Evolutionary conservation across 2,888 invertebrate species (phyloP).

Genomic region (Synergus umbraculus): DNA sequence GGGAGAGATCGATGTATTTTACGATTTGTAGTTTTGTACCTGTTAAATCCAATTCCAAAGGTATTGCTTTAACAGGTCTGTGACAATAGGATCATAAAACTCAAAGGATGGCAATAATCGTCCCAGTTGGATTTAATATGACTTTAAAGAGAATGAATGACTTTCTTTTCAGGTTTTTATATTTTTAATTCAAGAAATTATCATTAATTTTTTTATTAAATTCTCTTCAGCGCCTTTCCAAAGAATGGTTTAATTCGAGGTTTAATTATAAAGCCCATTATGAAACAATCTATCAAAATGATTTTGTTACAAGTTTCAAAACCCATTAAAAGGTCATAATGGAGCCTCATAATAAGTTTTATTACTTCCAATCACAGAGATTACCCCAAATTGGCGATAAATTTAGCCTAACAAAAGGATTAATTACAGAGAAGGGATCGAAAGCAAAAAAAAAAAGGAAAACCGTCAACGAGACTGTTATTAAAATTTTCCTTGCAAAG

Average conservation of each 20-base stretch:
- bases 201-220: background rate
- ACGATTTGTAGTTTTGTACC: too few species aligned
- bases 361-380: background rate
- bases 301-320: slow-evolving; percentile 3
- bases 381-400: background rate
- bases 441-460: background rate
- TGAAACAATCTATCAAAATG: slow-evolving; percentile 2
- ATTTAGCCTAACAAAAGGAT: background rate
- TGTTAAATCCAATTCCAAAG: too few species aligned
- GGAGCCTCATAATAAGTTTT: slow-evolving; percentile 1
- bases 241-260: background rate
- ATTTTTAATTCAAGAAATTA: too few species aligned
- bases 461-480: background rate
- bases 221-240: background rate
- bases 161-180: too few species aligned
- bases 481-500: slow-evolving; percentile 15
- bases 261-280: background rate
- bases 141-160: too few species aligned
- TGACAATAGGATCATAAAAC: too few species aligned
- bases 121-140: too few species aligned
- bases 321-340: slow-evolving; percentile 19
- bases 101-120: too few species aligned
- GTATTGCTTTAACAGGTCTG: too few species aligned
- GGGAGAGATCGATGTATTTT: too few species aligned
- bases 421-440: background rate